These are phyloP conservation scores for Mesorhabditis spiculigera DNA, from an alignment of 2,888 invertebrate genomes.

Conservation along the genomic window DNA sequence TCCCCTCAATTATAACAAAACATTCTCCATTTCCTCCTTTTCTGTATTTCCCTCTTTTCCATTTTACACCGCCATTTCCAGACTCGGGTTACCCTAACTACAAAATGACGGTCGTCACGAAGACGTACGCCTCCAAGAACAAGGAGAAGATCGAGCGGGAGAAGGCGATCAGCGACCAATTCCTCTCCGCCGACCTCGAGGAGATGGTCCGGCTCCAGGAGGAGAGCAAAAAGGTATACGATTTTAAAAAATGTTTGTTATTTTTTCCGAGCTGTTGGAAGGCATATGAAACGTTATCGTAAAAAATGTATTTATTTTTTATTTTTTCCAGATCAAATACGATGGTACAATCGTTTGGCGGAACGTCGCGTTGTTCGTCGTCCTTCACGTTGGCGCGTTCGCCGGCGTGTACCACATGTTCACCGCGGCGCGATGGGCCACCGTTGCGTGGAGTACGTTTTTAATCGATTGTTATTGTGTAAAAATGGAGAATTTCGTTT, in stretches of 20 bases:
- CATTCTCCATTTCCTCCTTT: not conserved
- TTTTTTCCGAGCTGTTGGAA: not conserved
- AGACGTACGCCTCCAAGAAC: conserved; percentile 7
- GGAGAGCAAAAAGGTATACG: conserved; percentile 27
- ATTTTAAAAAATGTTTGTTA: not conserved
- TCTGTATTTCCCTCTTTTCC: not conserved
- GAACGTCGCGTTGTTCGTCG: conserved; percentile 49
- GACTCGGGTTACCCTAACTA: not conserved
- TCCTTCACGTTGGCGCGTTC: conserved; percentile 48
- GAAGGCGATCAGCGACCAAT: conserved; percentile 23
- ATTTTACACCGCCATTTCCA: not conserved
- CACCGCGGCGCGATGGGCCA: conserved; percentile 51
- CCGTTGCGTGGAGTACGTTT: conserved; percentile 45
- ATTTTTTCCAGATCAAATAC: conserved; percentile 34
- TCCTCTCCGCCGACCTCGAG: conserved; percentile 42
- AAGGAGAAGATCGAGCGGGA: conserved; percentile 9
- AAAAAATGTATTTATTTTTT: not conserved
- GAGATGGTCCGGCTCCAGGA: conserved; percentile 37
- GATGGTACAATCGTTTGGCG: conserved; percentile 52
- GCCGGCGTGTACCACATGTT: conserved; percentile 48
- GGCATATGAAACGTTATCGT: not conserved
- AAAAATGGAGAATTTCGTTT: not conserved
- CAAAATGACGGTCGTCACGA: conserved; percentile 21
- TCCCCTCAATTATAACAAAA: not conserved
- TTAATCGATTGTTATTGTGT: not conserved